Evolutionary conservation across 2,888 invertebrate species (phyloP).

Genomic region (Nomada hirtipes): DNA sequence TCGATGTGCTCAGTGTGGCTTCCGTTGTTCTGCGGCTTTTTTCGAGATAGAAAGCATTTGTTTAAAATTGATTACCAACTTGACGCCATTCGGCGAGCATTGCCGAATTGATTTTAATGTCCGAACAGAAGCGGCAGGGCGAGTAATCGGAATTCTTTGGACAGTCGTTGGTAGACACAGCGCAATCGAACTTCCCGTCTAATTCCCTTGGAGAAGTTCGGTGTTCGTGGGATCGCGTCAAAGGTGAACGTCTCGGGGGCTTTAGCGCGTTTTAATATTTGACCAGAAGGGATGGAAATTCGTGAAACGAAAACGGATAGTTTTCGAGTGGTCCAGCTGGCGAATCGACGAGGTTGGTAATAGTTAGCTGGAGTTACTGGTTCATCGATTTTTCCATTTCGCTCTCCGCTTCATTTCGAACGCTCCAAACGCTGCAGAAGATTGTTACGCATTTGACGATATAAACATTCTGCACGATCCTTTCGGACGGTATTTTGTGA

Average conservation of each 20-base stretch:
- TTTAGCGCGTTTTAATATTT: constrained; percentile 31
- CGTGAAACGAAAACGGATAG: constrained; percentile 29
- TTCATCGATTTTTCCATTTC: constrained; percentile 45
- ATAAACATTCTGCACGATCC: not conserved
- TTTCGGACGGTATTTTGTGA: not conserved
- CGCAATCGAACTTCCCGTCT: constrained; percentile 19
- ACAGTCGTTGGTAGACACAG: not conserved
- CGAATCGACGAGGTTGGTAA: constrained; percentile 32
- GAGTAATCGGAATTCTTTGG: constrained; percentile 12
- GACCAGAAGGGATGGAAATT: constrained; percentile 8
- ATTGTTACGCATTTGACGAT: constrained; percentile 15
- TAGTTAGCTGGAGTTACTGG: constrained; percentile 32
- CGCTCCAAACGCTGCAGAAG: constrained; percentile 4
- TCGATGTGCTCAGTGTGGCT: no score
- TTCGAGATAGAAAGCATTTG: no score
- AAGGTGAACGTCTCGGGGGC: not conserved
- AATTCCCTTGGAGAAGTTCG: constrained; percentile 8
- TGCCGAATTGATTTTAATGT: not conserved
- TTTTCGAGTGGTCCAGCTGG: constrained; percentile 16
- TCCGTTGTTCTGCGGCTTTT: no score
- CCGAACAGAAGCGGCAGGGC: not conserved
- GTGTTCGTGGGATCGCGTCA: not conserved
- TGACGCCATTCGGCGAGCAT: not conserved
- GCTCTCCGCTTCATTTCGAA: constrained; percentile 13
- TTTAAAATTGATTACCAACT: not conserved